Conservation (phyloP, 35 echinoderm and acorn worm genomes). For the Stichopus chloronotus region DNA sequence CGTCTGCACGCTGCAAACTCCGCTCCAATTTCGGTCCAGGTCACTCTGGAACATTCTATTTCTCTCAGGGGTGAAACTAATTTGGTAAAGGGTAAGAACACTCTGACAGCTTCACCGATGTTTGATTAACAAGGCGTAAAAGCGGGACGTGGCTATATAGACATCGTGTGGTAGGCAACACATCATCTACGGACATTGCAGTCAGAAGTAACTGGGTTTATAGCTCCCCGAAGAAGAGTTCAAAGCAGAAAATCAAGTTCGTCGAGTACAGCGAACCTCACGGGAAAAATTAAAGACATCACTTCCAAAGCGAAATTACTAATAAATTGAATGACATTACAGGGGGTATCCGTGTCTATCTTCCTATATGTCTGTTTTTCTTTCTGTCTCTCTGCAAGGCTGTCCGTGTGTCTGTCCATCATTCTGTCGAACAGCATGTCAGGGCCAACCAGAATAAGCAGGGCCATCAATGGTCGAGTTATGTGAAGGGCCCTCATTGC, state of each 20-base stretch:
- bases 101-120: neutral
- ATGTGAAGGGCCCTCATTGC: no score
- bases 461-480: no score
- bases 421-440: no score
- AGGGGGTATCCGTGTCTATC: neutral
- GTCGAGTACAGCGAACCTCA: neutral
- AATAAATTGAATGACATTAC: conserved; percentile 22
- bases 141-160: neutral
- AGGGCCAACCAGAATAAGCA: no score
- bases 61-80: conserved; percentile 7
- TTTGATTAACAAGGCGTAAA: conserved; percentile 18
- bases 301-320: conserved; percentile 10
- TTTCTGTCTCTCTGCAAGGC: no score
- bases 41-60: conserved; percentile 6
- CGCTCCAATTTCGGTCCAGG: neutral
- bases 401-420: no score
- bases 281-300: conserved; percentile 44
- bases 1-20: neutral
- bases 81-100: neutral
- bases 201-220: conserved; percentile 31
- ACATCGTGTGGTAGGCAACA: conserved; percentile 8
- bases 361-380: no score
- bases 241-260: conserved; percentile 7
- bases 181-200: conserved; percentile 14
- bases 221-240: conserved; percentile 31